Conservation (phyloP, 2,797 vertebrate species). For the Netta rufina region DNA sequence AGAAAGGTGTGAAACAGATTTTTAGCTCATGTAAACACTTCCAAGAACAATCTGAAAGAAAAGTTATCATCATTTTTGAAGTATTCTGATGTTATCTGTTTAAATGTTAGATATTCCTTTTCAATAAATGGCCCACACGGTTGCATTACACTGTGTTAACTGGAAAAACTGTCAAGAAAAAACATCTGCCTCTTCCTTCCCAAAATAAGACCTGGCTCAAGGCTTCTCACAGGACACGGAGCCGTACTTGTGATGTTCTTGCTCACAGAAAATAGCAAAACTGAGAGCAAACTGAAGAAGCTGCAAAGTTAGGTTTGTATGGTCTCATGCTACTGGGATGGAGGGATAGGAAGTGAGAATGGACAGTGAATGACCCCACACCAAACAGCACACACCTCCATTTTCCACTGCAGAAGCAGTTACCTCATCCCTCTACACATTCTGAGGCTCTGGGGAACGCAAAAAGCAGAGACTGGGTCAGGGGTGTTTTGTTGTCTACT, state of each 20-base stretch:
- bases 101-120: background rate
- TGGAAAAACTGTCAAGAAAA: background rate
- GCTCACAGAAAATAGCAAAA: background rate
- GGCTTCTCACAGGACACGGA: background rate
- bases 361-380: background rate
- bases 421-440: background rate
- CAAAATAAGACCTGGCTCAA: background rate
- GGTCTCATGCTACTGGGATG: background rate
- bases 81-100: background rate
- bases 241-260: background rate
- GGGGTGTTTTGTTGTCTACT: background rate
- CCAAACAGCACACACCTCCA: background rate
- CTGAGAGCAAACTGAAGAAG: background rate
- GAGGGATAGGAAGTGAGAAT: background rate
- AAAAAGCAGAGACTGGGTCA: background rate
- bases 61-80: background rate
- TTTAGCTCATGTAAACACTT: background rate
- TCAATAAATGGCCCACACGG: background rate
- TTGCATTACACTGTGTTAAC: background rate
- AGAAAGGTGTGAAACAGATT: background rate
- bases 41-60: background rate
- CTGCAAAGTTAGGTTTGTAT: background rate
- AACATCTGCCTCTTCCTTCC: background rate
- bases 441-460: background rate
- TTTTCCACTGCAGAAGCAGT: background rate